Conservation (phyloP, 1,140 invertebrate species). For the Habropoda laboriosa region DNA sequence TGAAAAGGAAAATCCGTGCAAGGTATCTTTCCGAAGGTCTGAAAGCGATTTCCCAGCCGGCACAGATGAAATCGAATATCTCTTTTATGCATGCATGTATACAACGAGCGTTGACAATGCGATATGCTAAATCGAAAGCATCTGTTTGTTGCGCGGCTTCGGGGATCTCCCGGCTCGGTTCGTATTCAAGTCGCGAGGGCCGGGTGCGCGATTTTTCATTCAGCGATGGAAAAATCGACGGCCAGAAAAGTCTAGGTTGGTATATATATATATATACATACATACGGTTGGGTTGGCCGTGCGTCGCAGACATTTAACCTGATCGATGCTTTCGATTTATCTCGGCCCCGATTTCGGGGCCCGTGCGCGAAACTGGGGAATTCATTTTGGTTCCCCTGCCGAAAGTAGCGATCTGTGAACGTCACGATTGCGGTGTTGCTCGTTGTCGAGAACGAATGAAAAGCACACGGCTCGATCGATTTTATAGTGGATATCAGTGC, state of each 20-base stretch:
- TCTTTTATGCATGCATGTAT: constrained; percentile 44
- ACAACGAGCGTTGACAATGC: constrained; percentile 34
- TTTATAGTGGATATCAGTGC: not conserved
- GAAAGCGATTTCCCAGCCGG: constrained; percentile 20
- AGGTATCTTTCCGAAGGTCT: not conserved
- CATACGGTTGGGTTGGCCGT: constrained; percentile 1
- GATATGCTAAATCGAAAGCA: constrained; percentile 44
- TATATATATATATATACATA: too few relatives aligned
- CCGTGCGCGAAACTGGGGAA: constrained; percentile 22
- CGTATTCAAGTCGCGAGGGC: constrained; percentile 36
- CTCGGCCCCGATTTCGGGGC: constrained; percentile 33
- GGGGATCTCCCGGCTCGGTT: constrained; percentile 17
- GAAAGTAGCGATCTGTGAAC: constrained; percentile 28
- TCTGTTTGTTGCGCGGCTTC: constrained; percentile 34
- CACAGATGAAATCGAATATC: constrained; percentile 33
- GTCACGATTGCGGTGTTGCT: not conserved
- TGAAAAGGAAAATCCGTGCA: not conserved
- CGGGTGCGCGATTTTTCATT: constrained; percentile 52
- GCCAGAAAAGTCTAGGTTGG: constrained; percentile 25
- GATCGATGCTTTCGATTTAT: constrained; percentile 54
- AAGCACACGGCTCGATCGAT: not conserved
- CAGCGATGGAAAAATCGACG: constrained; percentile 40
- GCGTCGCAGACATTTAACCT: constrained; percentile 46
- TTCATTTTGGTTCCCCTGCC: constrained; percentile 17
- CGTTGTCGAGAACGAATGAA: too few relatives aligned